Conservation (phyloP, 1,140 invertebrate species). For the Sminthurides bifidus region DNA sequence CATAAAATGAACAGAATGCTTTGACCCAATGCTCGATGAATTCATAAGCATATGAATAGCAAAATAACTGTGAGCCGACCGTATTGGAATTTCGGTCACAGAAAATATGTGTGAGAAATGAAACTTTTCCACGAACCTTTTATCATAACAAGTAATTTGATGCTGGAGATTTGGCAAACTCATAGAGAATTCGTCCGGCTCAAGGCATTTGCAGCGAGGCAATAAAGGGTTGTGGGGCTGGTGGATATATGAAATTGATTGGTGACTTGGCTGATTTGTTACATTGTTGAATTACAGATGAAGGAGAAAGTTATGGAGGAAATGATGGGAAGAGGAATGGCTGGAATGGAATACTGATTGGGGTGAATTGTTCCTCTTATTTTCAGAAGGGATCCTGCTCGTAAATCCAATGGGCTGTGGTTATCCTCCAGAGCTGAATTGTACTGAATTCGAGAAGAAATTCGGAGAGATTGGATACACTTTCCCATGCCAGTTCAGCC, state of each 20-base stretch:
- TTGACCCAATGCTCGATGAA: no score
- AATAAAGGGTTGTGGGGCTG: not conserved
- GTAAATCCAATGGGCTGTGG: constrained; percentile 77
- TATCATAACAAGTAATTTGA: no score
- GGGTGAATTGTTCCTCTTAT: not conserved
- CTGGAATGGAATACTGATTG: constrained; percentile 31
- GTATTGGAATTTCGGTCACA: no score
- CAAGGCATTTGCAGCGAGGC: not conserved
- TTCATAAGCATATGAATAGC: no score
- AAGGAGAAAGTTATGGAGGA: not conserved
- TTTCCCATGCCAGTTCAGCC: constrained; percentile 73
- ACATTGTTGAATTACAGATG: not conserved
- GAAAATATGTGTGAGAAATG: no score
- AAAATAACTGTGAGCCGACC: no score
- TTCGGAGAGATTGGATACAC: constrained; percentile 61
- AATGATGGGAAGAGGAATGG: not conserved
- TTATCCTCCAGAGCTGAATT: constrained; percentile 74
- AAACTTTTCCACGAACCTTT: no score
- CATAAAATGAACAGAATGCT: no score
- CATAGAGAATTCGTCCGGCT: not conserved
- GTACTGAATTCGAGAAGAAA: constrained; percentile 62
- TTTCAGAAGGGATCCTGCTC: constrained; percentile 51
- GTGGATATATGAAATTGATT: constrained; percentile 1
- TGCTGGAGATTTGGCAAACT: no score
- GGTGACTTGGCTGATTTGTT: not conserved